phyloP scores from a whole-genome alignment of 2,113 vertebrate species.

The Baryphthengus martii region DNA sequence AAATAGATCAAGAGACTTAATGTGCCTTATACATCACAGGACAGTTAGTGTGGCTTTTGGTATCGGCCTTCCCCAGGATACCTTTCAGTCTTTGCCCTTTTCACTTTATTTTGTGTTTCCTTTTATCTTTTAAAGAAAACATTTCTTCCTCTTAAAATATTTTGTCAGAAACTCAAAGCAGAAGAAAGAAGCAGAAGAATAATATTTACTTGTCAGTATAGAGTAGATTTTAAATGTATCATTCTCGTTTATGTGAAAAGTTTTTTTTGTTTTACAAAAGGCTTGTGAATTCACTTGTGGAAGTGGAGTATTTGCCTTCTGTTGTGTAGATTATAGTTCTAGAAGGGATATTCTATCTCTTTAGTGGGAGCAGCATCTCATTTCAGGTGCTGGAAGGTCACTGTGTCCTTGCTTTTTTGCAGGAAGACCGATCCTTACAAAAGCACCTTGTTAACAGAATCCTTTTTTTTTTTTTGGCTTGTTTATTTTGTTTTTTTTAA shows the following conservation, averaged over 20 bases:
- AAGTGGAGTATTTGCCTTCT: not conserved
- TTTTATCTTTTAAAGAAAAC: not conserved
- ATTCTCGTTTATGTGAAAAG: not conserved
- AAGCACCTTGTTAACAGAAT: not conserved
- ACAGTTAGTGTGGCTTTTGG: not conserved
- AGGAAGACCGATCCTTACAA: not conserved
- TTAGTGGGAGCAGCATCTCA: not conserved
- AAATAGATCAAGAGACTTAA: slow-evolving; percentile 10
- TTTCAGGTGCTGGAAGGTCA: not conserved
- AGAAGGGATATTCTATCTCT: not conserved
- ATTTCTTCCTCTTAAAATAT: not conserved
- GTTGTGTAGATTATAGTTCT: not conserved
- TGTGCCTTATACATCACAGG: not conserved
- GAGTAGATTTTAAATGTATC: not conserved
- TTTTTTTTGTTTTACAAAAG: not conserved
- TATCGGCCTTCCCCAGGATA: not conserved
- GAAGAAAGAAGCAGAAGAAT: not conserved
- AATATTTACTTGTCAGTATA: not conserved
- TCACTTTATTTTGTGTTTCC: not conserved
- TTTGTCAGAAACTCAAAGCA: not conserved
- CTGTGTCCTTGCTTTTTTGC: not conserved
- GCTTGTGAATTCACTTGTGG: not conserved
- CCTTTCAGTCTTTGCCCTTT: not conserved
- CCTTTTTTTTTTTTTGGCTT: not conserved
- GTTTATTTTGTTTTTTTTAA: not conserved